Evolutionary conservation across 2,797 vertebrate genomes (phyloP).

Genomic region (Kryptopterus vitreolus): DNA sequence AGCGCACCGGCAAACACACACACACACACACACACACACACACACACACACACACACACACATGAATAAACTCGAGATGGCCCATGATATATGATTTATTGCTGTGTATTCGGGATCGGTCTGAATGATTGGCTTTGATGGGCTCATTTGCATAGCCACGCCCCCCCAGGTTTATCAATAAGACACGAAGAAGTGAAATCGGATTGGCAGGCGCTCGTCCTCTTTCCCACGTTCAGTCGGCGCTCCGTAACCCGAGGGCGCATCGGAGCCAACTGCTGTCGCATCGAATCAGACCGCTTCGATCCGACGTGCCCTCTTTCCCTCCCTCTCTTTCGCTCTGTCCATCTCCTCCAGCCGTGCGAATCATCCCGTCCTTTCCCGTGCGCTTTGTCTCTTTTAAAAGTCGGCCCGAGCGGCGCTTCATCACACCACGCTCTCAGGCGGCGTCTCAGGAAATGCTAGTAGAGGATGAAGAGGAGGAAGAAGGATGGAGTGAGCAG

Average conservation of each 20-base stretch:
- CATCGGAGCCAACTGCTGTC: background rate
- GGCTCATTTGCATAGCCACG: background rate
- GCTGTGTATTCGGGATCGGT: too few relatives aligned
- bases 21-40: conserved; percentile 2
- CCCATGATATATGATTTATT: too few relatives aligned
- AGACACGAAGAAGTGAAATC: background rate
- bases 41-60: background rate
- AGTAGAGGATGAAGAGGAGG: conserved; percentile 37
- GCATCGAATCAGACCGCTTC: conserved; percentile 1
- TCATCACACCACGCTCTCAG: conserved; percentile 62
- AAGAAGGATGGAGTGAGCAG: conserved; percentile 43
- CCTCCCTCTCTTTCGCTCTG: background rate
- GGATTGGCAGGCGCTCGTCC: background rate
- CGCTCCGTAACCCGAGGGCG: background rate
- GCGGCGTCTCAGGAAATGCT: conserved; percentile 49
- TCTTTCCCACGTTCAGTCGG: background rate
- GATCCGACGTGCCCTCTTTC: background rate
- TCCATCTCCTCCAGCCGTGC: background rate
- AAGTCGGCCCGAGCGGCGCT: conserved; percentile 39
- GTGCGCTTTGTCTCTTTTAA: conserved; percentile 39
- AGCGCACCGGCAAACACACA: background rate
- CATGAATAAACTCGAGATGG: too few relatives aligned
- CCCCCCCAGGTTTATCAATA: background rate
- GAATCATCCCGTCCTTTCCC: conserved; percentile 32
- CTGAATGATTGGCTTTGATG: too few relatives aligned